Evolutionary conservation across 1,140 invertebrate genomes (phyloP).

Genomic region (Lordiphosa collinella): DNA sequence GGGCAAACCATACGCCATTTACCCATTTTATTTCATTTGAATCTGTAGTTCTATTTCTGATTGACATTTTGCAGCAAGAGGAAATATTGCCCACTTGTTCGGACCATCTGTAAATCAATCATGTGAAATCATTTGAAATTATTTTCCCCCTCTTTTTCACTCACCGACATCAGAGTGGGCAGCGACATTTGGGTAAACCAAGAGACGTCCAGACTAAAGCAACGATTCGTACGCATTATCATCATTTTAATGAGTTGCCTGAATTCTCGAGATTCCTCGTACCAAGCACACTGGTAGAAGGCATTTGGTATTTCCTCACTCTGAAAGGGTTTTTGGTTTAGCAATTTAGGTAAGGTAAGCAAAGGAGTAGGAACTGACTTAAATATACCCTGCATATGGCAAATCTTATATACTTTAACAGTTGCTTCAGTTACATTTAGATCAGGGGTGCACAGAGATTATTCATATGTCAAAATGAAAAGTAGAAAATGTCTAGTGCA

Average conservation of each 20-base stretch:
- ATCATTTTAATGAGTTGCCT: constrained; percentile 65
- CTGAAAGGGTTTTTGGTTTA: constrained; percentile 15
- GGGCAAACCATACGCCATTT: constrained; percentile 7
- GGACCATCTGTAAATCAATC: constrained; percentile 60
- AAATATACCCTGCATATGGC: too few relatives aligned
- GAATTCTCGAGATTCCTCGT: constrained; percentile 55
- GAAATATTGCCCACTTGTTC: constrained; percentile 69
- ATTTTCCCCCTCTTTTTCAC: constrained; percentile 7
- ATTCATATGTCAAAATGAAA: too few relatives aligned
- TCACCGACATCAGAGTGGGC: constrained; percentile 67
- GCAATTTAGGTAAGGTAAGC: background rate
- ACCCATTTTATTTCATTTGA: constrained; percentile 3
- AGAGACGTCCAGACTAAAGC: constrained; percentile 61
- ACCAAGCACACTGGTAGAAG: constrained; percentile 61
- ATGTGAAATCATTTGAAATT: constrained; percentile 18
- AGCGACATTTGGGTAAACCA: constrained; percentile 70
- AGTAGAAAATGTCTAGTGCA: too few relatives aligned
- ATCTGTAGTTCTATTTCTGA: constrained; percentile 42
- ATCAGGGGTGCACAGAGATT: too few relatives aligned
- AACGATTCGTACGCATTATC: constrained; percentile 60
- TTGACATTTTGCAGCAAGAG: constrained; percentile 61
- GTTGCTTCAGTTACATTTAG: too few relatives aligned
- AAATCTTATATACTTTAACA: too few relatives aligned
- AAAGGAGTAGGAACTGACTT: background rate
- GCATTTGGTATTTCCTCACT: constrained; percentile 57